Conservation (phyloP, 2,113 vertebrate species). For the Sitta europaea region DNA sequence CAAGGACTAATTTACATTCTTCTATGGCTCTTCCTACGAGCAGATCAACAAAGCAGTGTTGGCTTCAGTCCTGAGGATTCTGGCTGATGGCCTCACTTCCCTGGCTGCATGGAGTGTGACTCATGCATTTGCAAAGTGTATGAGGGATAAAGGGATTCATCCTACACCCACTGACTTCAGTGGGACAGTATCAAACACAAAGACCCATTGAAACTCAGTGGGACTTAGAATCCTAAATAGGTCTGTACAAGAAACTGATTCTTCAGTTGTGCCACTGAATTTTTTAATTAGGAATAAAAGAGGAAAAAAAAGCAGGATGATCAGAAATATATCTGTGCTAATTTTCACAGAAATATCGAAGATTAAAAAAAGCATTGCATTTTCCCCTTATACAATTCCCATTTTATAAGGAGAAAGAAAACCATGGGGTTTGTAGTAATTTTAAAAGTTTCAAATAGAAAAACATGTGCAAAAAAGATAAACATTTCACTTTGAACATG, state of each 20-base stretch:
- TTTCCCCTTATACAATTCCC: background rate
- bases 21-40: background rate
- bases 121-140: constrained; percentile 36
- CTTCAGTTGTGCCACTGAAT: background rate
- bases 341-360: background rate
- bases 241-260: constrained; percentile 35
- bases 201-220: constrained; percentile 42
- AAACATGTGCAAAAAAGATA: background rate
- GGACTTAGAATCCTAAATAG: constrained; percentile 31
- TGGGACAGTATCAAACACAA: constrained; percentile 34
- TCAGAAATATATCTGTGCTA: background rate
- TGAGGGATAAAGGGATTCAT: constrained; percentile 56
- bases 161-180: constrained; percentile 43
- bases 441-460: background rate
- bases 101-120: constrained; percentile 38
- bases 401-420: background rate
- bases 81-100: constrained; percentile 32
- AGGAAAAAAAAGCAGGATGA: background rate
- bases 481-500: background rate
- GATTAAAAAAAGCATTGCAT: background rate
- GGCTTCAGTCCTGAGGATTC: constrained; percentile 33
- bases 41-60: constrained; percentile 20
- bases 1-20: constrained; percentile 44
- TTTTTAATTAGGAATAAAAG: background rate
- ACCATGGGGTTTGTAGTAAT: background rate